Conservation (phyloP, 2,113 vertebrate genomes). For the Erythrocebus patas region DNA sequence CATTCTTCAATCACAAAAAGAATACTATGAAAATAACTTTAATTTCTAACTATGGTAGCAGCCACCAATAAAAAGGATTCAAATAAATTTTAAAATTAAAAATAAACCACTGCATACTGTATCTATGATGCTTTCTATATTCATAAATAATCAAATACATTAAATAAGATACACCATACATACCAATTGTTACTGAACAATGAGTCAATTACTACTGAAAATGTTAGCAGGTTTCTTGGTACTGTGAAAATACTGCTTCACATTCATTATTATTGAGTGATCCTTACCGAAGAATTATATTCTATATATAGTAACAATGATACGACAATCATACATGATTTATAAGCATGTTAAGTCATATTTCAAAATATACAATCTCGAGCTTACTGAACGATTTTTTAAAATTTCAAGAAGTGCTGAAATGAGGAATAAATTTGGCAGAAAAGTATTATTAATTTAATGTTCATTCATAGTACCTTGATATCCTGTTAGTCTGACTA, state of each 20-base stretch:
- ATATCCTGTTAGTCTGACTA: neutral
- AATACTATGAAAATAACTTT: neutral
- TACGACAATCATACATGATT: neutral
- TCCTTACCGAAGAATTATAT: neutral
- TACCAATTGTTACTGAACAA: neutral
- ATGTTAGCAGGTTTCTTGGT: neutral
- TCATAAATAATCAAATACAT: conserved; percentile 4
- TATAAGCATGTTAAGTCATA: conserved; percentile 44
- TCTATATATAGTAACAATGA: neutral
- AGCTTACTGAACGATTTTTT: neutral
- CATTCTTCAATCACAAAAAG: neutral
- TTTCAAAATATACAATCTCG: neutral
- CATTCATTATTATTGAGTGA: conserved; percentile 2
- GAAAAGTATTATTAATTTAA: neutral
- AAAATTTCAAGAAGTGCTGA: neutral
- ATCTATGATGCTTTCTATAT: neutral
- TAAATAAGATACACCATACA: neutral
- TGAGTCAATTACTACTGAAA: neutral
- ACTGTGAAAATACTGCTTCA: neutral
- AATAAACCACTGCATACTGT: neutral
- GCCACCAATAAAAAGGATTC: neutral
- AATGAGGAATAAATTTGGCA: neutral
- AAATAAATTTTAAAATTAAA: conserved; percentile 10
- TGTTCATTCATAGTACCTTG: neutral
- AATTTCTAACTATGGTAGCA: conserved; percentile 8